phyloP scores from a whole-genome alignment of 2,113 vertebrate species.

The Nestor notabilis region DNA sequence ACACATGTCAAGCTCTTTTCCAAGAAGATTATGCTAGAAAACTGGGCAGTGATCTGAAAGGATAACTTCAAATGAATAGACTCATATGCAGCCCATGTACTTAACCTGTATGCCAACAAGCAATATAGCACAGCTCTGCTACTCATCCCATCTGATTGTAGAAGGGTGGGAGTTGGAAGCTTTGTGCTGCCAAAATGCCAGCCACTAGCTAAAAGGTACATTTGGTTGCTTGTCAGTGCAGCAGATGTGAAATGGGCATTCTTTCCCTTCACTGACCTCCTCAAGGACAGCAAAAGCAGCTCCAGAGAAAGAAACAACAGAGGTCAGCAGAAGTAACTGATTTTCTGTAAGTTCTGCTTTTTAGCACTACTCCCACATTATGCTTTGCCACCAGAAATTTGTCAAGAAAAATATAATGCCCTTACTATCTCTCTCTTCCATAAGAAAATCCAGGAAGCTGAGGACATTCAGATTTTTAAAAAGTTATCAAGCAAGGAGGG shows the following conservation, averaged over 20 bases:
- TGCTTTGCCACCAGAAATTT: not conserved
- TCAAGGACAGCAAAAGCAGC: slow-evolving; percentile 60
- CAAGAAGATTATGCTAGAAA: slow-evolving; percentile 27
- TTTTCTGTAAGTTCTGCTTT: not conserved
- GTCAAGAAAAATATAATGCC: not conserved
- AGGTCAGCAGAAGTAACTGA: not conserved
- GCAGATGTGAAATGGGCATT: slow-evolving; percentile 68
- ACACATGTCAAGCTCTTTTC: not conserved
- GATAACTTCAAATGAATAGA: slow-evolving; percentile 35
- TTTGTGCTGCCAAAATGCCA: slow-evolving; percentile 28
- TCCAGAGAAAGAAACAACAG: not conserved
- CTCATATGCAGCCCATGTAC: slow-evolving; percentile 47
- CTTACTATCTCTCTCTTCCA: not conserved
- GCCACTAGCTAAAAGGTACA: slow-evolving; percentile 55
- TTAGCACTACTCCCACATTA: not conserved
- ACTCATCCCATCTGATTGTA: slow-evolving; percentile 39
- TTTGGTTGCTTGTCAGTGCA: slow-evolving; percentile 71
- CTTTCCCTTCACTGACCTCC: slow-evolving; percentile 48
- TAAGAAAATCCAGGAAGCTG: not conserved
- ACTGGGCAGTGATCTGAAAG: slow-evolving; percentile 29
- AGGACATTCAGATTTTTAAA: not conserved
- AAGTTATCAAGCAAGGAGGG: not conserved
- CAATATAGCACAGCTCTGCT: slow-evolving; percentile 35
- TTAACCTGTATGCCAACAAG: slow-evolving; percentile 40
- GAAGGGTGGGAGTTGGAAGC: slow-evolving; percentile 34